Percentiles rank a stretch among this genome's conserved stretches.
These are phyloP conservation scores for Papilio xuthus DNA, from an alignment of 1,140 invertebrate species.

Conservation along the genomic window DNA sequence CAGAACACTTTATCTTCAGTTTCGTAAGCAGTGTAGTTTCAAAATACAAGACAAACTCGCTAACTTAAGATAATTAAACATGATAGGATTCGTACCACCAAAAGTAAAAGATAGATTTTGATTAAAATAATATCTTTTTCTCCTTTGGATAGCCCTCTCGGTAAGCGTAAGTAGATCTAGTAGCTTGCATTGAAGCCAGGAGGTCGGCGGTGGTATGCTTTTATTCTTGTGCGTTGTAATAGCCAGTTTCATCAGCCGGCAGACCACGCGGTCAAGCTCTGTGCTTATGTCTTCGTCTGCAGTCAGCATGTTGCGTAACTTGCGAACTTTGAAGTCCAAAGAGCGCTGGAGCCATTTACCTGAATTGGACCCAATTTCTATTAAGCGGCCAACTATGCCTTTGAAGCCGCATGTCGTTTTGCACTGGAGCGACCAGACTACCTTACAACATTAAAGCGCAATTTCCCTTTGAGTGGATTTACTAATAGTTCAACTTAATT, in stretches of 20 bases:
- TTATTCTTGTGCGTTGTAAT: conserved; percentile 50
- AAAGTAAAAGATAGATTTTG: conserved; percentile 55
- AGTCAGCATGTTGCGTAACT: conserved; percentile 57
- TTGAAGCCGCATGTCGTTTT: neutral
- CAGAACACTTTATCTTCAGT: neutral
- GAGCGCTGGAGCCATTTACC: conserved; percentile 59
- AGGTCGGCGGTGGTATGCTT: conserved; percentile 49
- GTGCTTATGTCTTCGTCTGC: conserved; percentile 64
- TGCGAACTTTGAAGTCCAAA: conserved; percentile 64
- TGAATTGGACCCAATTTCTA: conserved; percentile 35
- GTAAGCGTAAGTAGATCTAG: conserved; percentile 67
- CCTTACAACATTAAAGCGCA: neutral
- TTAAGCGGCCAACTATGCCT: neutral
- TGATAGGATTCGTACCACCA: conserved; percentile 46
- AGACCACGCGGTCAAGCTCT: conserved; percentile 66
- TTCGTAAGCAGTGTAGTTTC: too few species aligned
- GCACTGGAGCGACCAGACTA: neutral
- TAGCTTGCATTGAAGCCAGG: conserved; percentile 70
- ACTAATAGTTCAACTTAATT: too few species aligned
- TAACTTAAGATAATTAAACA: neutral
- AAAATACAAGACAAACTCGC: too few species aligned
- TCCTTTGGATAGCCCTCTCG: conserved; percentile 64
- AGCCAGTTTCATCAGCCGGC: conserved; percentile 66
- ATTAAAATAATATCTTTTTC: conserved; percentile 56
- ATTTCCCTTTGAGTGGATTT: neutral